A percentile compares a stretch with the other conserved stretches of the same genome.
Evolutionary conservation across 2,797 vertebrate genomes (phyloP).

Genomic region (Crotalus adamanteus): DNA sequence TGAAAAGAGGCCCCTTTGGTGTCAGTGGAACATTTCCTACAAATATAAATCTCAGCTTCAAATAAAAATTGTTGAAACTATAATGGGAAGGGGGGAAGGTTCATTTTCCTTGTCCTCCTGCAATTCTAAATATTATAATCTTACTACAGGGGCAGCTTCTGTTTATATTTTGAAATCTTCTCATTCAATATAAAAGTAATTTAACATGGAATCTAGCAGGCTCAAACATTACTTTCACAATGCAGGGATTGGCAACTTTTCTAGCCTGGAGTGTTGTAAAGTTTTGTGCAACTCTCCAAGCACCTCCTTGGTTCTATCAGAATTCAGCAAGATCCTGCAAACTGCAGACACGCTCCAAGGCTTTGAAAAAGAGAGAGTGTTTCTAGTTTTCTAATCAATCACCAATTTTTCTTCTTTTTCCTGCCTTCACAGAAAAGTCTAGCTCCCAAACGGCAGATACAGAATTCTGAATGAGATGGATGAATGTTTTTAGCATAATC

Average conservation of each 20-base stretch:
- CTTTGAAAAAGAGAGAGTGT: neutral
- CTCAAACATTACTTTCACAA: neutral
- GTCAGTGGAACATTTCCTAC: neutral
- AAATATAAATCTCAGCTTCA: neutral
- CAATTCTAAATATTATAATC: neutral
- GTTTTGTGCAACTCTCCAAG: neutral
- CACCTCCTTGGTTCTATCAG: neutral
- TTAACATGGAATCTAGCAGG: neutral
- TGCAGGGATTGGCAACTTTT: neutral
- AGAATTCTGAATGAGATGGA: neutral
- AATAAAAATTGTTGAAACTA: neutral
- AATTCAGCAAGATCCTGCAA: neutral
- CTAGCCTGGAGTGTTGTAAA: neutral
- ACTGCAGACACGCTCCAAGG: neutral
- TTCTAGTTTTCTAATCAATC: neutral
- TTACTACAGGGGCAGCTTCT: neutral
- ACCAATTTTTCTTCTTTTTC: neutral
- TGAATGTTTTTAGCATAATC: conserved; percentile 21
- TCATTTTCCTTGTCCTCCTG: neutral
- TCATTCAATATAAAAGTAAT: neutral
- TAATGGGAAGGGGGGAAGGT: too few species aligned
- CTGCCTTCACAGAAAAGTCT: conserved; percentile 4
- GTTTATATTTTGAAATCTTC: neutral
- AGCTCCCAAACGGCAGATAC: neutral
- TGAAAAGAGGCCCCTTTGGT: neutral